These are phyloP conservation scores for Galendromus occidentalis DNA, from an alignment of 1,140 invertebrate genomes.

Conservation along the genomic window DNA sequence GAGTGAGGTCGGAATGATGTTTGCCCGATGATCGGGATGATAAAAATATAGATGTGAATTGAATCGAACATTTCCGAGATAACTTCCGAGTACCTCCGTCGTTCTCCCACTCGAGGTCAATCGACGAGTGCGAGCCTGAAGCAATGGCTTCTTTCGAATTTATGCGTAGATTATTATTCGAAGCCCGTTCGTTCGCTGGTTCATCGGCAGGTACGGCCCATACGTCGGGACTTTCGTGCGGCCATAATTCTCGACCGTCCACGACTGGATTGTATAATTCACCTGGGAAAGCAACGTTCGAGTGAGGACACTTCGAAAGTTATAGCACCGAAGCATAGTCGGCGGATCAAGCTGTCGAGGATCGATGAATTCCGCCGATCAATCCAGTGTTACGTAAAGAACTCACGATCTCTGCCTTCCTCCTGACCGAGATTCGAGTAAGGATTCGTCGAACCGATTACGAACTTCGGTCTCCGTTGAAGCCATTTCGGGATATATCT, in stretches of 20 bases:
- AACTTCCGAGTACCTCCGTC: background rate
- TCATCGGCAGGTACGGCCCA: background rate
- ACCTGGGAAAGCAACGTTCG: background rate
- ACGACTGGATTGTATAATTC: slow-evolving; percentile 4
- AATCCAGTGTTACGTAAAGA: background rate
- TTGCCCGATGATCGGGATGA: background rate
- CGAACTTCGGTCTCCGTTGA: background rate
- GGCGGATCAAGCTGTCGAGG: background rate
- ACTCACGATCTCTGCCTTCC: background rate
- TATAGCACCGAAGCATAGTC: background rate
- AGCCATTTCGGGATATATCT: slow-evolving; percentile 3
- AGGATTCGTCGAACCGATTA: background rate
- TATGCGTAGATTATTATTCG: background rate
- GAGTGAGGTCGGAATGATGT: too few species aligned
- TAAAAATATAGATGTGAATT: background rate
- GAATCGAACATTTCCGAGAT: background rate
- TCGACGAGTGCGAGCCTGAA: background rate
- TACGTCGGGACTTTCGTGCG: background rate
- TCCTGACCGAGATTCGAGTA: slow-evolving; percentile 7
- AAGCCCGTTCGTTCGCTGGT: background rate
- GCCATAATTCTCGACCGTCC: background rate
- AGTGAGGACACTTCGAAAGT: background rate
- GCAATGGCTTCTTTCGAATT: background rate
- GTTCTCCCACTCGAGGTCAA: slow-evolving; percentile 1
- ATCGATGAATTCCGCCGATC: background rate